Base-by-base conservation (phyloP, 2,888 invertebrate species). In the Erannis defoliaria region DNA sequence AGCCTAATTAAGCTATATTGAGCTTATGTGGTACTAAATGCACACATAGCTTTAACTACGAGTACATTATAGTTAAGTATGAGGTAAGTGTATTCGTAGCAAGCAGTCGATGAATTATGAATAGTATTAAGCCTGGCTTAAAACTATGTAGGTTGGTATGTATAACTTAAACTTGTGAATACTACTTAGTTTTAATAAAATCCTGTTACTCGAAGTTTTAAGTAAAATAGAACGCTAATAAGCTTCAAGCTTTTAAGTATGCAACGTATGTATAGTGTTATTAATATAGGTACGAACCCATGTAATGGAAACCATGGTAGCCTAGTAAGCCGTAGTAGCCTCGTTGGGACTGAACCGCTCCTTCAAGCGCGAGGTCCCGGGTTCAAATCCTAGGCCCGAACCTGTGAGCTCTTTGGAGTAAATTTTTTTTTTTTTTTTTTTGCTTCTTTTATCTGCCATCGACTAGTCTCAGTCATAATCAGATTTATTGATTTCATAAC, bases 281-380 rank as follows among this genome's bases (percentile, higher is more conserved):
- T 21, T 49, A 46, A 46, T 37, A 37, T 16, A 50, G 37, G 19
- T 45, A 50, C 23, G 37, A 50, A 10, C n/a, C 33, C 10, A 1
- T 9, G 37, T 50, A 23, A 37, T 50, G 14, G 23, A 50, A n/a
- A n/a, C n/a, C n/a, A n/a, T n/a, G n/a, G n/a, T n/a, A n/a, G n/a
- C n/a, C n/a, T n/a, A n/a, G n/a, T n/a, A n/a, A n/a, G n/a, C n/a
- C n/a, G n/a, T n/a, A n/a, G n/a, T n/a, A n/a, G n/a, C n/a, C n/a
- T n/a, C n/a, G n/a, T n/a, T n/a, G n/a, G n/a, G n/a, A n/a, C n/a
- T n/a, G n/a, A n/a, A n/a, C n/a, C n/a, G n/a, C n/a, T n/a, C n/a
- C n/a, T n/a, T n/a, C n/a, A n/a, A n/a, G n/a, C n/a, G n/a, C n/a
- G n/a, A n/a, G n/a, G n/a, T n/a, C n/a, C n/a, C n/a, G n/a, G n/a